These are phyloP conservation scores for Tenrec ecaudatus DNA, from an alignment of 2,113 vertebrate genomes.

Conservation along the genomic window DNA sequence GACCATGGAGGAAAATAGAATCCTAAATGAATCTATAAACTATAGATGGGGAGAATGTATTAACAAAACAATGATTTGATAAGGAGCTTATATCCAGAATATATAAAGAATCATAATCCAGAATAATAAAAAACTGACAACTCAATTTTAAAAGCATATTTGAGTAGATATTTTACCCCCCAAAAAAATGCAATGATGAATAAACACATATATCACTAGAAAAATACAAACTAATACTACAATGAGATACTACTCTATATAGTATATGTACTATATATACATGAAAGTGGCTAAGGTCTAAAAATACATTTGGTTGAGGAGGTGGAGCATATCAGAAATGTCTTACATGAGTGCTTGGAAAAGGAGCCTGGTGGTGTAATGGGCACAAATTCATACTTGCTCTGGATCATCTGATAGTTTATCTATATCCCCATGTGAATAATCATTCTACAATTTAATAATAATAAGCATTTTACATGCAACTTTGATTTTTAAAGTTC, in stretches of 20 bases:
- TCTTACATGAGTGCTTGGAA: no score
- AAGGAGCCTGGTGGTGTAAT: no score
- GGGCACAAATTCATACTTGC: conserved; percentile 16
- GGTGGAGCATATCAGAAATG: no score
- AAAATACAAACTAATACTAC: background rate
- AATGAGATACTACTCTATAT: background rate
- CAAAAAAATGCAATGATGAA: background rate
- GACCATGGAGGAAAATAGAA: no score
- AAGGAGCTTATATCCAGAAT: background rate
- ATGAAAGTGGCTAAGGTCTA: background rate
- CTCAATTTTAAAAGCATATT: background rate
- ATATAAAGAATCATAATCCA: background rate
- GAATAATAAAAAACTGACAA: background rate
- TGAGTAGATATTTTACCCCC: background rate
- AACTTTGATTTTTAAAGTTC: background rate
- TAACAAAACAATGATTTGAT: no score
- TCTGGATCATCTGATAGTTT: conserved; percentile 36
- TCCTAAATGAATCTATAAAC: no score
- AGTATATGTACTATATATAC: background rate
- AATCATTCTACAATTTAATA: background rate
- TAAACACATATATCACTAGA: background rate
- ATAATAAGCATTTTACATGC: background rate
- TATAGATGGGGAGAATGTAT: no score
- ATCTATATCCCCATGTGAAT: background rate
- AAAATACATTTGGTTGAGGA: background rate